These are phyloP conservation scores for Lottia scabra DNA, from an alignment of 2,888 invertebrate species.

Conservation along the genomic window DNA sequence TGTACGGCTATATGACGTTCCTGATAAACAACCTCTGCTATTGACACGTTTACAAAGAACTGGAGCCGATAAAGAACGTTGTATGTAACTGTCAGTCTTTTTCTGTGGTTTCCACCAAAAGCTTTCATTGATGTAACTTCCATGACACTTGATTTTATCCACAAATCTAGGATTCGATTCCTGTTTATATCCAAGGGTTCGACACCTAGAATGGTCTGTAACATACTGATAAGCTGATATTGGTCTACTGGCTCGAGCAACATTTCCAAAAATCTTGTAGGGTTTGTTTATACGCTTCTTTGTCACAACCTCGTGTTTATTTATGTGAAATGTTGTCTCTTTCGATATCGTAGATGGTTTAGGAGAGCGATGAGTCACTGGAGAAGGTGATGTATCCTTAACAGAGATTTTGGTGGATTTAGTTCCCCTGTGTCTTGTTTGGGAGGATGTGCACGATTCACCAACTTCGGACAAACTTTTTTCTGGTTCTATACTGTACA, in stretches of 20 bases:
- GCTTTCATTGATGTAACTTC: not conserved
- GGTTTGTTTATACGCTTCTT: not conserved
- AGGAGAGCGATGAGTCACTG: not conserved
- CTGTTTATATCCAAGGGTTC: not conserved
- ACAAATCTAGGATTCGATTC: not conserved
- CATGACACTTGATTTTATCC: not conserved
- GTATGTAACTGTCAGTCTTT: not conserved
- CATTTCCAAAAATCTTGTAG: not conserved
- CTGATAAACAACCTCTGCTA: too few relatives aligned
- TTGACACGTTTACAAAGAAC: too few relatives aligned
- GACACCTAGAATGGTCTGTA: not conserved
- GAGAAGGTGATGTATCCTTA: not conserved
- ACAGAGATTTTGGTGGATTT: not conserved
- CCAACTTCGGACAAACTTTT: not conserved
- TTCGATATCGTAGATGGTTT: not conserved
- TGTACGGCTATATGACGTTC: too few relatives aligned
- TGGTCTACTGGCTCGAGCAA: not conserved
- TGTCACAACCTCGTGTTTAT: not conserved
- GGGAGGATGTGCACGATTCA: not conserved
- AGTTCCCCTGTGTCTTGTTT: not conserved
- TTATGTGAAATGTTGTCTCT: not conserved
- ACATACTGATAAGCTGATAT: not conserved
- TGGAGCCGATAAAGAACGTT: too few relatives aligned
- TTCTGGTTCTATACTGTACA: not conserved
- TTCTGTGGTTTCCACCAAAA: not conserved